Evolutionary conservation across 2,888 invertebrate species (phyloP).

Genomic region (Mamestra brassicae): DNA sequence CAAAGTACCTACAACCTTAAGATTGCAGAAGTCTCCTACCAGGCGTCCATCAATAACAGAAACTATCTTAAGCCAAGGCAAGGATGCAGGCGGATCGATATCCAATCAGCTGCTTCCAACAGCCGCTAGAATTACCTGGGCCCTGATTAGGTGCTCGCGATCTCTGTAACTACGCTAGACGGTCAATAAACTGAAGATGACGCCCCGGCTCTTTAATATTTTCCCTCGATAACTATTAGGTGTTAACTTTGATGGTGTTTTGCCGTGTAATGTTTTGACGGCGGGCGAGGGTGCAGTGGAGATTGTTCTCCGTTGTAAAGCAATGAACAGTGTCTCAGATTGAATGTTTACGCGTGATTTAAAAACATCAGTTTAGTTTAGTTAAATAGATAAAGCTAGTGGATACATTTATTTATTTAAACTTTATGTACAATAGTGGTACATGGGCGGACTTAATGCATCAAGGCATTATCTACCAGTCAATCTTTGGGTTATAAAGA

Average conservation of each 20-base stretch:
- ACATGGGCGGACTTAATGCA: no score
- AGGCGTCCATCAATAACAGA: conserved; percentile 72
- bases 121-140: conserved; percentile 80
- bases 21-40: conserved; percentile 43
- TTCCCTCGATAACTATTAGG: conserved; percentile 55
- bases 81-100: conserved; percentile 83
- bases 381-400: not conserved
- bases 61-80: conserved; percentile 72
- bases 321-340: not conserved
- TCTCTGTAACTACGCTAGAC: conserved; percentile 73
- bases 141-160: conserved; percentile 84
- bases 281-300: conserved; percentile 4
- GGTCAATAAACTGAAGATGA: conserved; percentile 71
- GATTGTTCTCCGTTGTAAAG: conserved; percentile 12
- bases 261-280: conserved; percentile 39
- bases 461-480: no score
- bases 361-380: not conserved
- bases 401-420: no score
- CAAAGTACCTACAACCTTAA: conserved; percentile 8
- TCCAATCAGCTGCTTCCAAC: conserved; percentile 80
- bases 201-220: conserved; percentile 54
- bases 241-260: conserved; percentile 48
- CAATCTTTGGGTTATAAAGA: no score
- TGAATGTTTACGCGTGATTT: not conserved
- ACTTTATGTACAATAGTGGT: no score